A percentile compares a stretch with the other conserved stretches of the same genome.
phyloP scores from a whole-genome alignment of 1,140 invertebrate species.

The Neodiprion virginianus region DNA sequence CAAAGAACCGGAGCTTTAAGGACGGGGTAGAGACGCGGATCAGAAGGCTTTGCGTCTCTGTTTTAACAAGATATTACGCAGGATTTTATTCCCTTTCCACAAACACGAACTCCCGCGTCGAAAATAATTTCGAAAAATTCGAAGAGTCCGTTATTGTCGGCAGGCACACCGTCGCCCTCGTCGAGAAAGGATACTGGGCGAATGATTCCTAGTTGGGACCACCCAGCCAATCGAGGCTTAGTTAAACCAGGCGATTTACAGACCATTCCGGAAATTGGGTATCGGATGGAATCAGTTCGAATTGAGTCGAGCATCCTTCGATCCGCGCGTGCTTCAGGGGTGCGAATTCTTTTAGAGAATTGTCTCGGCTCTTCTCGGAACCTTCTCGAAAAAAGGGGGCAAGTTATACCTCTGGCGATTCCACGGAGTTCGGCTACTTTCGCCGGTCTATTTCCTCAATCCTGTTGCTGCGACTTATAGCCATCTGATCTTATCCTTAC shows the following conservation, averaged over 20 bases:
- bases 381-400: neutral
- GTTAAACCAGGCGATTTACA: constrained; percentile 14
- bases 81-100: too few species aligned
- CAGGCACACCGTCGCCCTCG: too few species aligned
- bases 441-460: constrained; percentile 3
- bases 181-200: neutral
- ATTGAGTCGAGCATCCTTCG: neutral
- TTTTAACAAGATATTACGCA: too few species aligned
- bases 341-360: constrained; percentile 13
- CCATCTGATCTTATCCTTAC: neutral
- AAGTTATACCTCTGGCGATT: constrained; percentile 2
- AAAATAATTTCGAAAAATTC: too few species aligned
- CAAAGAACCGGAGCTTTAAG: too few species aligned
- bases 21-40: too few species aligned
- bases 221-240: neutral
- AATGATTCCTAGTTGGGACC: neutral
- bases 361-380: neutral
- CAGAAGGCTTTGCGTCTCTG: too few species aligned
- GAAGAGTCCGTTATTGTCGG: too few species aligned
- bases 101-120: too few species aligned
- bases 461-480: constrained; percentile 8
- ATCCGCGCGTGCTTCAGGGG: constrained; percentile 1
- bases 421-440: neutral
- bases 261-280: constrained; percentile 14
- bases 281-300: constrained; percentile 12